phyloP scores from a whole-genome alignment of 2,113 vertebrate genomes.

The Recurvirostra avosetta region DNA sequence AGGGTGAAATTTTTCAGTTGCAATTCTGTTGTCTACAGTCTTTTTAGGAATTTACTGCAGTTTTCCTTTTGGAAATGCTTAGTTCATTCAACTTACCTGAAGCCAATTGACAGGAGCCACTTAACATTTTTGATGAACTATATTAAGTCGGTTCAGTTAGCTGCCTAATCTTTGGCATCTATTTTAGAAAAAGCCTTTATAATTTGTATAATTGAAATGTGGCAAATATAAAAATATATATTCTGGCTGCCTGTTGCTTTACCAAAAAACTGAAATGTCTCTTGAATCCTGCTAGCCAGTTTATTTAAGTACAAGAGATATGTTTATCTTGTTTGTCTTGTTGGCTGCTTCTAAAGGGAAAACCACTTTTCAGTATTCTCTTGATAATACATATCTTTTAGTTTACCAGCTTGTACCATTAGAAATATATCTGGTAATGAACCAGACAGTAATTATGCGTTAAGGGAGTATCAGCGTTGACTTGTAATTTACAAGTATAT shows the following conservation, averaged over 20 bases:
- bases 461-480: neutral
- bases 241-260: neutral
- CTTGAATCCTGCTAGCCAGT: neutral
- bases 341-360: neutral
- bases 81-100: neutral
- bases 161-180: neutral
- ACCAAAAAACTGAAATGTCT: neutral
- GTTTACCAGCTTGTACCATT: neutral
- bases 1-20: neutral
- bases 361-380: neutral
- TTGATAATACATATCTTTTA: neutral
- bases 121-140: neutral
- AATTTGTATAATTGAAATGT: neutral
- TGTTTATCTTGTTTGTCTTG: neutral
- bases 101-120: neutral
- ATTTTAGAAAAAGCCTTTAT: neutral
- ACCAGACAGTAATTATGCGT: neutral
- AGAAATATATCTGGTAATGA: neutral
- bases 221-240: neutral
- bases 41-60: neutral
- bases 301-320: neutral
- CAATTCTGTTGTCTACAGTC: neutral
- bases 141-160: neutral
- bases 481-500: neutral
- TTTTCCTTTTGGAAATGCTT: neutral